Base-by-base conservation (phyloP, 1,140 invertebrate species). In the Wasmannia auropunctata region DNA sequence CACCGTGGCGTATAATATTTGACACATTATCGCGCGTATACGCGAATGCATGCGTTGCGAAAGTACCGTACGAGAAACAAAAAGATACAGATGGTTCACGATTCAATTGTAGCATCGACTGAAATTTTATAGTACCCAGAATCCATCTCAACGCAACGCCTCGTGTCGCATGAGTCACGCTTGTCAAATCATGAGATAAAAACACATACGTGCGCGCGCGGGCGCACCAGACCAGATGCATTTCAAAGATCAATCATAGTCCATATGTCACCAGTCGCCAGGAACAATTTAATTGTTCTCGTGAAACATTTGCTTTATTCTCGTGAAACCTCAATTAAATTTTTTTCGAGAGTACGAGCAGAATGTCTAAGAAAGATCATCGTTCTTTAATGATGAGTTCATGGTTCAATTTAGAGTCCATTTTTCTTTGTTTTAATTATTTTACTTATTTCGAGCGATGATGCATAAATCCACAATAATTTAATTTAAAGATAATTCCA, bases 181-280 rank as follows among this genome's bases (percentile, higher is more conserved):
- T 51, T 51, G 69, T 51, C 40, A 28, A 72, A 31, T 54, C 46
- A 37, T 7, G n/a, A 34, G 31, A 51, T 54, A 49, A 58, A 58
- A 74, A 74, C 22, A 56, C n/a, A n/a, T 31, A 37, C 8, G 1
- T 14, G 19, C 60, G 8, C 31, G 10, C 62, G 16, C 14, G 28
- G 11, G 16, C 3, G 7, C 3, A 31, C 60, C n/a, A 16, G 3
- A 40, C 34, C 14, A 54, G 31, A 58, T 76, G 22, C 16, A 60
- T 80, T 54, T 72, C n/a, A 81, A 87, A 86, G 72, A 90, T 90
- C 89, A 89, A 91, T 92, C 88, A 88, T 56, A 54, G 46, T 56
- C 54, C 74, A 25, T 74, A 88, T 31, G 14, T 75, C 22, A 72
- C 84, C 85, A 65, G n/a, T n/a, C n/a, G n/a, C n/a, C 28, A 60